Conservation (phyloP, 2,888 invertebrate genomes). For the Noctua janthina region DNA sequence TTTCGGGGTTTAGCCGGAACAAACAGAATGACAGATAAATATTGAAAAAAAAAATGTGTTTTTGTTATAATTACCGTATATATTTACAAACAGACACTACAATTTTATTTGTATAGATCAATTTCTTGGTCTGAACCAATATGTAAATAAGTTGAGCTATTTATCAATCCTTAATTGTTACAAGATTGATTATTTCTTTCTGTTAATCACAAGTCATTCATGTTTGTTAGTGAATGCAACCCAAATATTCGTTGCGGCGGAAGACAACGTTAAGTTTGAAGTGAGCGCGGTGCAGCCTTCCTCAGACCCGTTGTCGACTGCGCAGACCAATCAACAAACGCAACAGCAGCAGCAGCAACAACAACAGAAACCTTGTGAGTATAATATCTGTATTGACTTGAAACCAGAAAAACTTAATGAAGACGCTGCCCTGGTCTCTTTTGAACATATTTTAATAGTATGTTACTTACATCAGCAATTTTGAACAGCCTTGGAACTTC, state of each 20-base stretch:
- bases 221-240: conserved; percentile 82
- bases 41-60: too few species aligned
- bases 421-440: not conserved
- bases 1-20: too few species aligned
- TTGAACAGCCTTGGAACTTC: not conserved
- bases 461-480: not conserved
- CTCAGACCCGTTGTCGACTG: conserved; percentile 77
- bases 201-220: conserved; percentile 2
- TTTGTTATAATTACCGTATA: too few species aligned
- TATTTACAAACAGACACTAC: too few species aligned
- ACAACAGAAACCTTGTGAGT: conserved; percentile 81
- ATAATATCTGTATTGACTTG: not conserved
- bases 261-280: conserved; percentile 91
- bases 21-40: too few species aligned
- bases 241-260: conserved; percentile 92
- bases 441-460: not conserved
- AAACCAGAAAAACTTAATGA: not conserved
- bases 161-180: not conserved
- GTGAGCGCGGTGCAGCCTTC: conserved; percentile 82
- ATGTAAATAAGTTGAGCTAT: not conserved
- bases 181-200: not conserved
- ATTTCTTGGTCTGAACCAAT: not conserved
- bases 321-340: conserved; percentile 78
- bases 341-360: conserved; percentile 70
- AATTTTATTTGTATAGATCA: not conserved